A percentile compares a stretch with the other conserved stretches of the same genome.
phyloP scores from a whole-genome alignment of 2,113 vertebrate genomes.

The Etheostoma cragini region DNA sequence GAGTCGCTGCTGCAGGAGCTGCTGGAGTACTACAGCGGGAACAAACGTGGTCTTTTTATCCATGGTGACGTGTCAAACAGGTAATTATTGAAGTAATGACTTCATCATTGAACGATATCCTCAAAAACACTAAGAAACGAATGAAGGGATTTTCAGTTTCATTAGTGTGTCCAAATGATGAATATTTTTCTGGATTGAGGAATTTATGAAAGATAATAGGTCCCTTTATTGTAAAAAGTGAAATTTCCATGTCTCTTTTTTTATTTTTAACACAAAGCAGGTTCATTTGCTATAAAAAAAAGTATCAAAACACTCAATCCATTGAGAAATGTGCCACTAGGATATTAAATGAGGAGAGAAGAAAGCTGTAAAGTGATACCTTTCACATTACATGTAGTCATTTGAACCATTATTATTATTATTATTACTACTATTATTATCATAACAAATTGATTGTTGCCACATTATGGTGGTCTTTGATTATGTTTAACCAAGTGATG shows the following conservation, averaged over 20 bases:
- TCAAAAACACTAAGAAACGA: background rate
- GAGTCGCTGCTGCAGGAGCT: conserved; percentile 73
- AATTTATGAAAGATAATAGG: no score
- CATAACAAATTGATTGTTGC: background rate
- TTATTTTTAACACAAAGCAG: no score
- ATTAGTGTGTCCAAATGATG: no score
- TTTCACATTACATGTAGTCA: background rate
- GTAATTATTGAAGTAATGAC: background rate
- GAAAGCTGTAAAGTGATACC: background rate
- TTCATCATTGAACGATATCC: background rate
- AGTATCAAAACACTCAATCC: no score
- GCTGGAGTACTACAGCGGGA: conserved; percentile 55
- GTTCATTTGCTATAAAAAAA: no score
- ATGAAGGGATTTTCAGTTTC: no score
- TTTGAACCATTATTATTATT: background rate
- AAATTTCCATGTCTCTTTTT: no score
- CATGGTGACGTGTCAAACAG: background rate
- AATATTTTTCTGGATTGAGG: no score
- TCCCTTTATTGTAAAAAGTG: no score
- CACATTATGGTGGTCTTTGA: background rate
- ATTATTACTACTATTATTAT: background rate
- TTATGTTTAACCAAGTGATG: background rate
- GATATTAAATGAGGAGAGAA: background rate
- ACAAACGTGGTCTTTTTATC: background rate
- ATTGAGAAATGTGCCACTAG: no score